Percentiles rank a stretch among this genome's conserved stretches.
These are phyloP conservation scores for Heliconius congener DNA, from an alignment of 1,140 invertebrate genomes.

Conservation along the genomic window DNA sequence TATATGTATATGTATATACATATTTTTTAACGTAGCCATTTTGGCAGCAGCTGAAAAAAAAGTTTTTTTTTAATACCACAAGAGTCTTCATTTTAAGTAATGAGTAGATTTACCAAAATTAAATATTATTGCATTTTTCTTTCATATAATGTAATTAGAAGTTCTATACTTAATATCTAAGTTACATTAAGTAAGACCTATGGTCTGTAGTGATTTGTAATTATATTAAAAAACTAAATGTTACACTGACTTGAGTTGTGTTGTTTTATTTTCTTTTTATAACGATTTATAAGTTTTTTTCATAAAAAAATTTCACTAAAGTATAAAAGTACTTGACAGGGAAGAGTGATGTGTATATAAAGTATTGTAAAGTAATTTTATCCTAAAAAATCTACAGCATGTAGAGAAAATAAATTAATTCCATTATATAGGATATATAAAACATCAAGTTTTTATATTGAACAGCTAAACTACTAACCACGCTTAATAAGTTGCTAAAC, in stretches of 20 bases:
- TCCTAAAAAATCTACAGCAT: no score
- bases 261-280: slow-evolving; percentile 16
- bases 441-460: no score
- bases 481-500: no score
- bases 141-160: slow-evolving; percentile 4
- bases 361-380: no score
- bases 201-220: slow-evolving; percentile 67
- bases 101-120: slow-evolving; percentile 34
- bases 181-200: slow-evolving; percentile 64
- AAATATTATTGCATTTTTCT: slow-evolving; percentile 36
- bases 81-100: slow-evolving; percentile 33
- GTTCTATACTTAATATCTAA: slow-evolving; percentile 31
- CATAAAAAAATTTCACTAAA: no score
- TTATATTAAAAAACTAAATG: slow-evolving; percentile 1
- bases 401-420: no score
- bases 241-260: slow-evolving; percentile 28
- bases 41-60: not conserved
- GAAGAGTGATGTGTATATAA: no score
- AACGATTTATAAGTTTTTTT: no score
- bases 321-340: no score
- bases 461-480: no score
- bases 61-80: slow-evolving; percentile 6
- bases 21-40: not conserved
- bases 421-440: no score
- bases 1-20: not conserved